Percentiles rank a stretch among this genome's conserved stretches.
phyloP scores from a whole-genome alignment of 2,888 invertebrate species.

The Saturnia pavonia region DNA sequence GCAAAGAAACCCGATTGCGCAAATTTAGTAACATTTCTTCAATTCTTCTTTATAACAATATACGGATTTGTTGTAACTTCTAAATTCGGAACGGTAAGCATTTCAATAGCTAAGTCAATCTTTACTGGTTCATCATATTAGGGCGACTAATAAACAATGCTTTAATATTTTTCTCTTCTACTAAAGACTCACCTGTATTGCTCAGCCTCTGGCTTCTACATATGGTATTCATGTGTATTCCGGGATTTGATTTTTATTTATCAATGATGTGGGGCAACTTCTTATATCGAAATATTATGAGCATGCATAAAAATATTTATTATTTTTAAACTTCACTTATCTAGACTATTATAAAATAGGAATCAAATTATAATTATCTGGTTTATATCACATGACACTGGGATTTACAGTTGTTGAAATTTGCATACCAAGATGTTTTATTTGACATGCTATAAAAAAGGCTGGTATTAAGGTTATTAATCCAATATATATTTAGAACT shows the following conservation, averaged over 20 bases:
- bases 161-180: too few species aligned
- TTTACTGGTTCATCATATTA: neutral
- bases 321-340: neutral
- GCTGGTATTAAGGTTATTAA: too few species aligned
- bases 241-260: too few species aligned
- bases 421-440: neutral
- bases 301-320: too few species aligned
- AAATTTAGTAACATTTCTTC: conserved; percentile 70
- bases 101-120: conserved; percentile 15
- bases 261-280: too few species aligned
- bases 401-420: neutral
- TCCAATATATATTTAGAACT: neutral
- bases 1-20: conserved; percentile 57
- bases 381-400: neutral
- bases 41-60: conserved; percentile 65
- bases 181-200: too few species aligned
- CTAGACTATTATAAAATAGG: neutral
- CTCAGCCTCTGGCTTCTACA: too few species aligned
- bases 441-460: neutral
- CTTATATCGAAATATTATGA: too few species aligned
- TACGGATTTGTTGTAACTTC: conserved; percentile 63
- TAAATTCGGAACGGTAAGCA: conserved; percentile 64
- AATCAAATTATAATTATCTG: neutral
- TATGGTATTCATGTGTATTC: too few species aligned
- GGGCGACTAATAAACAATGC: too few species aligned